These are phyloP conservation scores for Protula sp. DNA, from an alignment of 2,888 invertebrate species.

Conservation along the genomic window DNA sequence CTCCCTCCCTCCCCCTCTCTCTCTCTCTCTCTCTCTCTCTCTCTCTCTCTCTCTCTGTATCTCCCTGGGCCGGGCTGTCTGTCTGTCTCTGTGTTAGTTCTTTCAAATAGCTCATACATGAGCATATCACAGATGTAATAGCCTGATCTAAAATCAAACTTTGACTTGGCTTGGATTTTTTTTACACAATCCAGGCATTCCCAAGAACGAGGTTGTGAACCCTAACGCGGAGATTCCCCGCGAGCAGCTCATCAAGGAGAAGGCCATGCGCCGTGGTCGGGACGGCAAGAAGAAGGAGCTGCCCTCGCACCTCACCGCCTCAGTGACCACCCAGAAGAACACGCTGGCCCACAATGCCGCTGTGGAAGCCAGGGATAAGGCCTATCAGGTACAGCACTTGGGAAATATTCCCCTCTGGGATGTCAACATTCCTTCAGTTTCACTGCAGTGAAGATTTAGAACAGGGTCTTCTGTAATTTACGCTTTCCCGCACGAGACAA, in stretches of 20 bases:
- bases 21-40: no score
- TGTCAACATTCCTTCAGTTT: background rate
- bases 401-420: background rate
- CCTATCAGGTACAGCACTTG: slow-evolving; percentile 35
- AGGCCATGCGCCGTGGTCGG: background rate
- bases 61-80: no score
- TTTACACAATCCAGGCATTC: slow-evolving; percentile 34
- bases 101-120: no score
- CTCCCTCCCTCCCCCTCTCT: background rate
- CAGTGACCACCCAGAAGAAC: slow-evolving; percentile 45
- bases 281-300: slow-evolving; percentile 5
- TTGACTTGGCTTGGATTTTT: no score
- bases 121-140: no score
- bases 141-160: no score
- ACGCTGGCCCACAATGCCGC: slow-evolving; percentile 44
- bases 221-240: background rate
- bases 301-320: slow-evolving; percentile 28
- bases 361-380: slow-evolving; percentile 37
- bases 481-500: no score
- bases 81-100: no score
- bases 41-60: no score
- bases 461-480: no score
- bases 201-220: slow-evolving; percentile 35
- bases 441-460: no score
- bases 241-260: background rate